phyloP scores from a whole-genome alignment of 2,888 invertebrate genomes.

The Eulithis prunata region DNA sequence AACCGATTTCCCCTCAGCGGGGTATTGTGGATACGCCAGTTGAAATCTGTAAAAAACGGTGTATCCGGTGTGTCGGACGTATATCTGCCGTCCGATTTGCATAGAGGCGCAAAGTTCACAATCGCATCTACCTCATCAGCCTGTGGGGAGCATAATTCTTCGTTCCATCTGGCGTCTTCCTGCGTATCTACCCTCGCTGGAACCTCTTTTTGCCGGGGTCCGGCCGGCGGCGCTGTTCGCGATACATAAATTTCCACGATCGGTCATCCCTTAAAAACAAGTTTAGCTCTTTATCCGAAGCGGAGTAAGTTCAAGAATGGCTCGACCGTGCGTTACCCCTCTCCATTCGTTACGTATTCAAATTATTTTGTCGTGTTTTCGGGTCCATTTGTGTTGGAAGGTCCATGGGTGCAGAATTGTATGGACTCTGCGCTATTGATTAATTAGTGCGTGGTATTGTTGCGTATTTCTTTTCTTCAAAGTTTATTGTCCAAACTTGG shows the following conservation, averaged over 20 bases:
- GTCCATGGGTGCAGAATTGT: slow-evolving; percentile 59
- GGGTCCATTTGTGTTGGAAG: slow-evolving; percentile 69
- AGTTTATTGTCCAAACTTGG: slow-evolving; percentile 14
- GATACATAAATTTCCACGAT: slow-evolving; percentile 84
- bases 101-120: slow-evolving; percentile 81
- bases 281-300: slow-evolving; percentile 82
- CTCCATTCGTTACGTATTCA: slow-evolving; percentile 82
- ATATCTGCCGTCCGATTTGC: slow-evolving; percentile 79
- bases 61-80: slow-evolving; percentile 62
- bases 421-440: slow-evolving; percentile 57
- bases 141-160: slow-evolving; percentile 82
- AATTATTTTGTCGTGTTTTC: slow-evolving; percentile 77
- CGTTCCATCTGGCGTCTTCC: slow-evolving; percentile 82
- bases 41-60: slow-evolving; percentile 63
- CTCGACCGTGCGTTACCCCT: slow-evolving; percentile 76
- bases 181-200: slow-evolving; percentile 73
- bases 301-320: slow-evolving; percentile 81
- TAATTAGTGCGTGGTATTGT: slow-evolving; percentile 58
- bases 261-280: slow-evolving; percentile 85
- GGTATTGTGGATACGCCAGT: slow-evolving; percentile 58
- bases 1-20: slow-evolving; percentile 52
- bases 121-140: slow-evolving; percentile 84
- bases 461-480: slow-evolving; percentile 29
- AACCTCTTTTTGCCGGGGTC: slow-evolving; percentile 75
- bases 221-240: slow-evolving; percentile 78